Conservation (phyloP, 2,888 invertebrate genomes). For the Ormia ochracea region DNA sequence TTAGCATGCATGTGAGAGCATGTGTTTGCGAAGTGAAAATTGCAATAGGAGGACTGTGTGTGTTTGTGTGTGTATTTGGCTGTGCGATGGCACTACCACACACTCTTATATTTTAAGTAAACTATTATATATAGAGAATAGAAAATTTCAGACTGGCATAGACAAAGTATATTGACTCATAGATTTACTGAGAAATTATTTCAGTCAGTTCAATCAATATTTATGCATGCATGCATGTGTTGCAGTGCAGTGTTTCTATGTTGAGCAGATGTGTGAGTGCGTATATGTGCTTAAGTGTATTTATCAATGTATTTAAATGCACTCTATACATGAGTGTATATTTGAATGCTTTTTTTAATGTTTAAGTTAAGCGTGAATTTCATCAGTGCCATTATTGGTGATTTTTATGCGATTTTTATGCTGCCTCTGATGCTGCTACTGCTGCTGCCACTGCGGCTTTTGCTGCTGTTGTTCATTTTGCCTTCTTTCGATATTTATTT, state of each 20-base stretch:
- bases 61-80: background rate
- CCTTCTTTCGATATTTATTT: background rate
- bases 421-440: background rate
- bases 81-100: background rate
- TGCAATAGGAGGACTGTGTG: conserved; percentile 31
- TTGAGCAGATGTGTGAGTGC: background rate
- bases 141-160: conserved; percentile 42
- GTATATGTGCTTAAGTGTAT: conserved; percentile 8
- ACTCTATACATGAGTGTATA: conserved; percentile 34
- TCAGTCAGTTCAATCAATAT: conserved; percentile 58
- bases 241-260: background rate
- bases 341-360: conserved; percentile 57
- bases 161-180: conserved; percentile 62
- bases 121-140: conserved; percentile 45
- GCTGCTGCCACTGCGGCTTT: background rate
- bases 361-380: conserved; percentile 61
- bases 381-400: conserved; percentile 61
- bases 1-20: background rate
- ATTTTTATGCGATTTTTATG: conserved; percentile 45
- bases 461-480: background rate
- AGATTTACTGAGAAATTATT: conserved; percentile 61
- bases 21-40: conserved; percentile 18
- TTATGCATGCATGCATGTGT: no score
- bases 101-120: conserved; percentile 9
- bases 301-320: conserved; percentile 52